These are phyloP conservation scores for Bos javanicus DNA, from an alignment of 2,113 vertebrate genomes.

Conservation along the genomic window DNA sequence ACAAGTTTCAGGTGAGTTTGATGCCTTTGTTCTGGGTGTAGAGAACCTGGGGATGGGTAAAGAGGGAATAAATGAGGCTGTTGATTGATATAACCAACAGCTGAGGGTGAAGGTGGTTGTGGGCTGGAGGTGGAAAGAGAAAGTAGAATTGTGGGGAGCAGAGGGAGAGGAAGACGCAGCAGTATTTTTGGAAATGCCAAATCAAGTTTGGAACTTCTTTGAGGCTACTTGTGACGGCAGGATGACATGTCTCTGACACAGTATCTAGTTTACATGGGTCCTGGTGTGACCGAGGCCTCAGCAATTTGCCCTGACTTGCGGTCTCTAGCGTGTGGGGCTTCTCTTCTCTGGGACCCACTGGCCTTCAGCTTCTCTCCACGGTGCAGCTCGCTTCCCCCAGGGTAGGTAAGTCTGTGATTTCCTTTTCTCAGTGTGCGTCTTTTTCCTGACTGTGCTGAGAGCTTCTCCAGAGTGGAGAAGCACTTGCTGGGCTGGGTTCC, in stretches of 20 bases:
- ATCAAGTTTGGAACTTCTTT: not conserved
- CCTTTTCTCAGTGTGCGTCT: not conserved
- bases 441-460: not conserved
- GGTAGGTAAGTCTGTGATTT: not conserved
- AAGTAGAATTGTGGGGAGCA: too few relatives aligned
- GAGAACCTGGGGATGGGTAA: not conserved
- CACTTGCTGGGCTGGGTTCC: not conserved
- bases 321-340: not conserved
- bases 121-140: not conserved
- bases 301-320: not conserved
- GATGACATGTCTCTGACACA: not conserved
- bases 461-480: not conserved
- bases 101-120: not conserved
- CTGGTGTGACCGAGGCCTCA: rapidly evolving
- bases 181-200: not conserved
- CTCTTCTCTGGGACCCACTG: rapidly evolving
- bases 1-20: not conserved
- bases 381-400: rapidly evolving
- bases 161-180: not conserved
- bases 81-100: not conserved
- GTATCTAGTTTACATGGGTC: not conserved
- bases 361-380: not conserved
- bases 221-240: not conserved
- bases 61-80: not conserved
- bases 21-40: not conserved